Conservation (phyloP, 2,113 vertebrate genomes). For the Egretta garzetta region DNA sequence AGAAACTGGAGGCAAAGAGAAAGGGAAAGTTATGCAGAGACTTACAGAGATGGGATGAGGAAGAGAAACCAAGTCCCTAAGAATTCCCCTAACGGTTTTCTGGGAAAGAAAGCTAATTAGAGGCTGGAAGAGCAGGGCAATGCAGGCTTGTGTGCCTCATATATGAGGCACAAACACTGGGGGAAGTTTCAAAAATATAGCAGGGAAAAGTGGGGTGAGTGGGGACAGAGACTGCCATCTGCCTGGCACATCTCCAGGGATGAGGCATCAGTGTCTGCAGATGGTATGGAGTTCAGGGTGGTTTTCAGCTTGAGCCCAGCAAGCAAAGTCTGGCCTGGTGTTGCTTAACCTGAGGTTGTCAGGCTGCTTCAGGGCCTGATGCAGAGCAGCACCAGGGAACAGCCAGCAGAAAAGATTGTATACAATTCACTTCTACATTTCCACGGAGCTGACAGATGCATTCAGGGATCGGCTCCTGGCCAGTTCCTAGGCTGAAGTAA, state of each 20-base stretch:
- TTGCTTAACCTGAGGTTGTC: not conserved
- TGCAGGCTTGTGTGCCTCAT: rapidly evolving
- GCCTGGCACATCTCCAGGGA: not conserved
- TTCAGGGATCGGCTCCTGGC: not conserved
- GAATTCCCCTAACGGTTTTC: not conserved
- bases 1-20: not conserved
- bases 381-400: not conserved
- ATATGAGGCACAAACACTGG: not conserved
- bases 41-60: not conserved
- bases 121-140: not conserved
- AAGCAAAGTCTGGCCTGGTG: rapidly evolving
- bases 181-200: not conserved
- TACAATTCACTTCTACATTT: not conserved
- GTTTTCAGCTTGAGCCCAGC: not conserved
- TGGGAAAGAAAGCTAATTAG: not conserved
- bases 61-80: not conserved
- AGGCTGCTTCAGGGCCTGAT: not conserved
- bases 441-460: not conserved
- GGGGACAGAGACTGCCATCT: not conserved
- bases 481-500: not conserved
- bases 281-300: not conserved
- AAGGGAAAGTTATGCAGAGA: not conserved
- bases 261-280: not conserved
- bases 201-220: not conserved
- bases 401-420: not conserved